Base-by-base conservation (phyloP, 2,113 vertebrate genomes). In the Barnardius zonarius region DNA sequence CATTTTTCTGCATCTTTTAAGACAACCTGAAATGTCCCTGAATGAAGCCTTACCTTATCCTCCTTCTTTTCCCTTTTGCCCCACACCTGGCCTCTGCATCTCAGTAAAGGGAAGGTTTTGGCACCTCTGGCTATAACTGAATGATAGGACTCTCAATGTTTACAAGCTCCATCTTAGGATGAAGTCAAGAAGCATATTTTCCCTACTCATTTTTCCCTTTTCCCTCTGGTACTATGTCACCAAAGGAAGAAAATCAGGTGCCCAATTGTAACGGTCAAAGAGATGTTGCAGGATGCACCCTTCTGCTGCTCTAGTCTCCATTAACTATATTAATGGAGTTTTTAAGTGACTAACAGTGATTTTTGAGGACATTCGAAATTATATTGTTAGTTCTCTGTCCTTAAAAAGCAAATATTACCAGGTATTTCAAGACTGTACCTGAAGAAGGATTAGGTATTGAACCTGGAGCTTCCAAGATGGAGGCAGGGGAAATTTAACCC, bases 1-100 rank as follows among this genome's bases (percentile, higher is more conserved):
- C 43, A 0, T 88, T 96, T 93, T 94, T 73, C 88, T 89, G n/a
- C 62, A 75, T 84, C 74, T 92, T 93, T 84, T 93, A 82, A 96
- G 90, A 52, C 69, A 69, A 49, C 82, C 62, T 91, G 74, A 61
- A 92, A 79, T 10, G 19, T 33, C 67, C 37, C 74, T 83, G 17
- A 2, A 0, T 69, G 54, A 91, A 52, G 6, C 5, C 18, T 70
- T 68, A 31, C 67, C 64, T 75, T 66, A 78, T 55, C 14, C 33
- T 73, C 18, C 20, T 83, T 19, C 66, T 76, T 87, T 83, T 94
- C 10, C 8, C 27, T 86, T 87, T 83, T 33, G 25, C 30, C 48
- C 27, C 41, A 72, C 28, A 64, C 13, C 5, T 49, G 62, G 43
- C 19, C 31, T 57, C 39, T 82, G 14, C 24, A 31, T 13, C 10